Conservation (phyloP, 2,888 invertebrate genomes). For the Plebejus argus region DNA sequence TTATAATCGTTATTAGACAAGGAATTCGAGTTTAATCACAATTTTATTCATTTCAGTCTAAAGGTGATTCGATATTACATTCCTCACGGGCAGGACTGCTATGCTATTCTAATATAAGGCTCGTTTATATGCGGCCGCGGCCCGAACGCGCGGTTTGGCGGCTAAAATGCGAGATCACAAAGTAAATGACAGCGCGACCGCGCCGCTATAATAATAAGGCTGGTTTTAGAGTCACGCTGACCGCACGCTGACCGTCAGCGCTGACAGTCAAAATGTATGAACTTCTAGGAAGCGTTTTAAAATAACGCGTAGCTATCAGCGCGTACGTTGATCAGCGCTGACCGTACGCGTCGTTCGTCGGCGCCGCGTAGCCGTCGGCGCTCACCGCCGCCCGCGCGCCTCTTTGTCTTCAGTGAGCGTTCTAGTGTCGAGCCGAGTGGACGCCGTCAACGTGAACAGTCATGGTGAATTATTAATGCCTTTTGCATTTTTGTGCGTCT, state of each 20-base stretch:
- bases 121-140: too few relatives aligned
- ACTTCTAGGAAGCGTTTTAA: constrained; percentile 39
- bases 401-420: constrained; percentile 39
- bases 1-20: constrained; percentile 3
- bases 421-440: constrained; percentile 37
- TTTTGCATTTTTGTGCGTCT: neutral
- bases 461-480: constrained; percentile 29
- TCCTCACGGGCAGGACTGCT: neutral
- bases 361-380: constrained; percentile 28
- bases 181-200: too few relatives aligned
- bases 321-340: constrained; percentile 36
- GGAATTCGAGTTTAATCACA: neutral
- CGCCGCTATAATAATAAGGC: neutral
- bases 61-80: neutral
- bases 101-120: neutral
- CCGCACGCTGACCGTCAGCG: constrained; percentile 36
- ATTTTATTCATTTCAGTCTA: neutral
- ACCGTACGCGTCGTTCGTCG: constrained; percentile 27
- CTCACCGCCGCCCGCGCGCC: constrained; percentile 35
- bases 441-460: constrained; percentile 36
- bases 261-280: constrained; percentile 36
- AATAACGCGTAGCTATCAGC: constrained; percentile 35
- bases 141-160: too few relatives aligned
- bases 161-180: too few relatives aligned
- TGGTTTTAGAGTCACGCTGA: constrained; percentile 10